Evolutionary conservation across 2,888 invertebrate genomes (phyloP), one percentile per base, ranked within the genome.

Genomic region (Tanypteryx hageni): DNA sequence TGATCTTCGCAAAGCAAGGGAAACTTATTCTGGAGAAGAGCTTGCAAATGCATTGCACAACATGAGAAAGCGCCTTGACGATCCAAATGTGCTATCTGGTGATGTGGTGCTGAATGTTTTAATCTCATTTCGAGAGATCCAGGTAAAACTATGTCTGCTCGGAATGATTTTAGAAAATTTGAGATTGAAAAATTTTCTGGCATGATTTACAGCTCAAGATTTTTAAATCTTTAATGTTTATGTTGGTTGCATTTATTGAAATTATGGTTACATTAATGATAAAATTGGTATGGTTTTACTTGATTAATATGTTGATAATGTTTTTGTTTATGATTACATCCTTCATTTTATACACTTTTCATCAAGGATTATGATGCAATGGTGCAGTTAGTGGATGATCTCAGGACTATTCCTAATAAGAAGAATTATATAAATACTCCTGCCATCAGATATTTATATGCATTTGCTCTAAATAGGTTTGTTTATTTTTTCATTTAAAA

Each of bases 21-120:
- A 99, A 94, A 97, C 97, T 2, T 97, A 97, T 95, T 97, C 97
- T 92, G 98, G 98, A 0, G 97, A 97, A 92, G 98, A 99, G 94
- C 95, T 98, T 18, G 96, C 97, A 0, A 97, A 97, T 95, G 97
- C 97, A 81, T 95, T 99, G 61, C 97, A 98, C 94, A 98, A 98
- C 89, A 98, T 99, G 97, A 96, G 99, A 11, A 97, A 98, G 93
- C 96, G 99, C 68, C 96, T 99, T 91, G 99, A 99, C 95, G 99
- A 99, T 95, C 99, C 99, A 0, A 99, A 99, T 94, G 98, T 99
- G 0, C 96, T 99, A 4, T 99, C 99, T 0, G 98, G 99, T 2
- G 99, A 99, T 95, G 99, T 99, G 0, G 98, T 99, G 64, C 96
- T 99, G 93, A 99, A 98, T 95, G 98, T 99, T 96, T 96, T 99